Conservation (phyloP, 30 jellyfish, hydroid and myxozoan genomes). For the Nemopilema nomurai region DNA sequence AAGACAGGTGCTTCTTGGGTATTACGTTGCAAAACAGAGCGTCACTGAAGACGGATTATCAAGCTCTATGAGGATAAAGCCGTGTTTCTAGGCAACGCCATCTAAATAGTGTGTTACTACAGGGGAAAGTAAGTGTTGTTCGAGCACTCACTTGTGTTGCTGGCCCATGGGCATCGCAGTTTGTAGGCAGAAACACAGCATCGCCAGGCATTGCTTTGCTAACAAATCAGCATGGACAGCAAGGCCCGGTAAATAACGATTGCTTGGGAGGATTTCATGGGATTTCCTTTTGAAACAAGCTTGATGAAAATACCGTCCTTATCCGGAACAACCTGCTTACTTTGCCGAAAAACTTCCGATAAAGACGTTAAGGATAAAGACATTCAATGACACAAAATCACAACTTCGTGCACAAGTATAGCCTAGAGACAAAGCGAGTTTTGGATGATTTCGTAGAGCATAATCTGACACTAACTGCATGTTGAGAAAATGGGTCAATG, state of each 20-base stretch:
- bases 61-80: slow-evolving; percentile 4
- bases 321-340: not conserved
- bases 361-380: not conserved
- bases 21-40: slow-evolving; percentile 41
- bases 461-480: not conserved
- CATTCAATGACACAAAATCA: not conserved
- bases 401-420: not conserved
- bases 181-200: not conserved
- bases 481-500: slow-evolving; percentile 47
- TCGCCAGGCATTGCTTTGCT: not conserved
- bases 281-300: not conserved
- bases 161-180: not conserved
- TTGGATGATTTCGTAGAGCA: not conserved
- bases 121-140: not conserved
- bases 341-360: not conserved
- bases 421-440: not conserved
- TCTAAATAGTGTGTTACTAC: slow-evolving; percentile 2
- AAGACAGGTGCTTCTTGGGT: slow-evolving; percentile 25
- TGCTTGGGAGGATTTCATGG: not conserved
- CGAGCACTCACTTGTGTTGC: not conserved
- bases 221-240: not conserved
- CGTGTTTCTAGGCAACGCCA: slow-evolving; percentile 12
- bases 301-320: not conserved
- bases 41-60: slow-evolving; percentile 11
- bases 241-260: not conserved